phyloP scores from a whole-genome alignment of 2,888 invertebrate genomes.

The Dascillus cervinus region DNA sequence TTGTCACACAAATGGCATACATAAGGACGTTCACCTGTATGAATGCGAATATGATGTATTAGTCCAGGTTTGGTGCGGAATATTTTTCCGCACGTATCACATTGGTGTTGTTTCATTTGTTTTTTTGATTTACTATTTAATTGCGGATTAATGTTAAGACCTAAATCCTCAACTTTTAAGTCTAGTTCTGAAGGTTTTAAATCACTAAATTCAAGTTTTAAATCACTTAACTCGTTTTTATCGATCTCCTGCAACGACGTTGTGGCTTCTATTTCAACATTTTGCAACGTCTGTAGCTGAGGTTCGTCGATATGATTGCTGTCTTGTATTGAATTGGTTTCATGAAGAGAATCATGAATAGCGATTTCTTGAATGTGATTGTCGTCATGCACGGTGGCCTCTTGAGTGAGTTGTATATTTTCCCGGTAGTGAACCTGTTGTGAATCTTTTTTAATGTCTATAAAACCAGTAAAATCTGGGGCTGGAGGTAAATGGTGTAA shows the following conservation, averaged over 20 bases:
- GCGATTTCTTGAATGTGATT: slow-evolving; percentile 9
- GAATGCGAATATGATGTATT: slow-evolving; percentile 31
- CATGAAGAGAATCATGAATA: not conserved
- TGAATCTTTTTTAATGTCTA: slow-evolving; percentile 32
- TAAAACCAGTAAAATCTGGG: slow-evolving; percentile 31
- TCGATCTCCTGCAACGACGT: slow-evolving; percentile 12
- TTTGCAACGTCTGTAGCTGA: slow-evolving; percentile 22
- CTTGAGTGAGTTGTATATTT: too few species aligned
- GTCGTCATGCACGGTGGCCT: too few species aligned
- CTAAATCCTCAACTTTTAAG: slow-evolving; percentile 26
- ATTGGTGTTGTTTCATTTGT: slow-evolving; percentile 34
- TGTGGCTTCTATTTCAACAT: slow-evolving; percentile 23
- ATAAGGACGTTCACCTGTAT: slow-evolving; percentile 32
- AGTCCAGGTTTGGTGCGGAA: slow-evolving; percentile 35
- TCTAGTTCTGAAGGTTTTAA: slow-evolving; percentile 24
- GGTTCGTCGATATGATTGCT: slow-evolving; percentile 12
- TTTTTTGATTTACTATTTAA: slow-evolving; percentile 14
- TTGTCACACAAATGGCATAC: slow-evolving; percentile 31
- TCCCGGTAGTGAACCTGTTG: too few species aligned
- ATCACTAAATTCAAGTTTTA: slow-evolving; percentile 31
- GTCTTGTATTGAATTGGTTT: slow-evolving; percentile 1
- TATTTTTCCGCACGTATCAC: slow-evolving; percentile 37
- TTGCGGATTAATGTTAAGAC: slow-evolving; percentile 16
- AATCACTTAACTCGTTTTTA: slow-evolving; percentile 24
- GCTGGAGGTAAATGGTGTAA: slow-evolving; percentile 28